Evolutionary conservation across 2,113 vertebrate genomes (phyloP).

Genomic region (Perognathus longimembris): DNA sequence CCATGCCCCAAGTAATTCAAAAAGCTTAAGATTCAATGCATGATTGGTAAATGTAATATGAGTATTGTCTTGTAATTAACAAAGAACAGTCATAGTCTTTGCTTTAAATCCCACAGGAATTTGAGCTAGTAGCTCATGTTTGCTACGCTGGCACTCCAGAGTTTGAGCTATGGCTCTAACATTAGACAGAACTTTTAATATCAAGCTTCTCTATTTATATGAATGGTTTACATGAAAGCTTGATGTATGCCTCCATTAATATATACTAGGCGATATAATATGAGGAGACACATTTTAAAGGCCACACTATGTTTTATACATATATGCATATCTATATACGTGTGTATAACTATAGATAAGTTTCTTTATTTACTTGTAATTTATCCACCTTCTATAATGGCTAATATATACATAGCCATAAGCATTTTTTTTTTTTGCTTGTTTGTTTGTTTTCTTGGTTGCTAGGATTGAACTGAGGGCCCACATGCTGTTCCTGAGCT

Average conservation of each 20-base stretch:
- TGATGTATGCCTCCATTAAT: not conserved
- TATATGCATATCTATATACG: not conserved
- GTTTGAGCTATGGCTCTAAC: no score
- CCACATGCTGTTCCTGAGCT: no score
- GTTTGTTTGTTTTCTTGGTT: not conserved
- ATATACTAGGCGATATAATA: not conserved
- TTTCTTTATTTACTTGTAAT: not conserved
- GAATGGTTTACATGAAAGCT: no score
- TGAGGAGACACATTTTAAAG: not conserved
- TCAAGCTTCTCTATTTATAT: no score
- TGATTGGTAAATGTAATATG: not conserved
- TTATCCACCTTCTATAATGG: not conserved
- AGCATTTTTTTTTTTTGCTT: no score
- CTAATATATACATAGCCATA: not conserved
- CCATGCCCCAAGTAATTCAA: conserved; percentile 9
- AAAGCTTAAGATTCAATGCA: not conserved
- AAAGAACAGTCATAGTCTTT: not conserved
- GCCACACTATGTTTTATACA: not conserved
- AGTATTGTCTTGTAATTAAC: not conserved
- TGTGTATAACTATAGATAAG: no score
- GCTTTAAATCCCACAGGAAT: no score
- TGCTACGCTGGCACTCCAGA: no score
- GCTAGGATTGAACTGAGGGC: no score
- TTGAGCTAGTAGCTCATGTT: no score
- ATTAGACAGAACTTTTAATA: no score